phyloP scores from a whole-genome alignment of 2,797 vertebrate genomes.

The Poliocrania exsul region DNA sequence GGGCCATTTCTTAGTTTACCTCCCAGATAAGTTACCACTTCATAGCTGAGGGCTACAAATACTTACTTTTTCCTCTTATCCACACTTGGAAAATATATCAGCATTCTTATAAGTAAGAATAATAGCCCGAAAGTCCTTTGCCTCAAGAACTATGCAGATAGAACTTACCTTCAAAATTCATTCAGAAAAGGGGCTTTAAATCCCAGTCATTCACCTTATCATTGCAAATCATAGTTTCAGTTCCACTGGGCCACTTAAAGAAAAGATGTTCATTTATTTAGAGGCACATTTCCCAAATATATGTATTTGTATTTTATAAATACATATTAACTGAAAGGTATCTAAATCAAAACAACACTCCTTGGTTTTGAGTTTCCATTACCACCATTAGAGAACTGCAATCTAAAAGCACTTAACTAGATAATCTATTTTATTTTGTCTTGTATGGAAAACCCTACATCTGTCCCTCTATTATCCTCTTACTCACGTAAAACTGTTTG shows the following conservation, averaged over 20 bases:
- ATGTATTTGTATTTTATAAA: background rate
- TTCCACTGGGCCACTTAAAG: background rate
- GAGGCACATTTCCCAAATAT: background rate
- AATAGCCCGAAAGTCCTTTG: background rate
- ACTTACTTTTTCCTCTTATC: background rate
- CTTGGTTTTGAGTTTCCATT: background rate
- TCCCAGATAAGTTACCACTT: background rate
- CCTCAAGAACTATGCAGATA: background rate
- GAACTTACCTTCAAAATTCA: background rate
- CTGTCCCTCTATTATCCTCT: background rate
- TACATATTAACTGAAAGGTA: background rate
- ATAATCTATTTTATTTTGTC: background rate
- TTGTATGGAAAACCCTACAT: background rate
- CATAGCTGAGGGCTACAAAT: conserved; percentile 13
- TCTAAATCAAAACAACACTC: accelerated
- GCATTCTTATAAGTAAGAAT: background rate
- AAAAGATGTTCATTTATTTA: background rate
- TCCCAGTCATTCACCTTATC: background rate
- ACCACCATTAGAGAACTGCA: background rate
- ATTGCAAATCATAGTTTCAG: background rate
- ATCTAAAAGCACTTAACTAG: background rate
- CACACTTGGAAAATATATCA: background rate
- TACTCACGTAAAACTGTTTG: background rate
- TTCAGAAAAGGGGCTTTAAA: background rate
- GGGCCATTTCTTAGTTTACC: conserved; percentile 31